phyloP scores from a whole-genome alignment of 2,888 invertebrate species.

The Callyntrura guangdongensis region DNA sequence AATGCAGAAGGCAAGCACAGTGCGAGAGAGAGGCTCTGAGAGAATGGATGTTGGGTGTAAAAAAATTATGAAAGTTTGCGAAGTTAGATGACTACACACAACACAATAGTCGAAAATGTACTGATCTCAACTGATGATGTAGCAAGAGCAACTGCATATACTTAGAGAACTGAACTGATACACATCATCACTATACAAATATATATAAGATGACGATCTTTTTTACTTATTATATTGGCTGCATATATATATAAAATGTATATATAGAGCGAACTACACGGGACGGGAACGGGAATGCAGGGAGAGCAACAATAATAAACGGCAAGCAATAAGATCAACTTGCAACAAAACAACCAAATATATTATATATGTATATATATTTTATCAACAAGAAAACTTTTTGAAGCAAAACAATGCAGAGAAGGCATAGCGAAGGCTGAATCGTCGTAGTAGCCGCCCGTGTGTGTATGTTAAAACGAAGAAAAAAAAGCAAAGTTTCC shows the following conservation, averaged over 20 bases:
- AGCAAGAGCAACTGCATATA: background rate
- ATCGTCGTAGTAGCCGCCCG: background rate
- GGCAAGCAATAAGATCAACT: slow-evolving; percentile 20
- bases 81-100: background rate
- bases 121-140: background rate
- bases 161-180: too few relatives aligned
- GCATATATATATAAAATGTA: too few relatives aligned
- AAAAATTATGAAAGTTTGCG: too few relatives aligned
- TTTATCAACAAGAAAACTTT: background rate
- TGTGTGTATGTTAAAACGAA: slow-evolving; percentile 10
- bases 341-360: slow-evolving; percentile 28
- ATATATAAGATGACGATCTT: background rate
- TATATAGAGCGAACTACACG: background rate
- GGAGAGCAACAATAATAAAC: background rate
- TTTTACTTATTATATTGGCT: background rate
- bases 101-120: too few relatives aligned
- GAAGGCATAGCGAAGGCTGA: background rate
- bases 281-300: too few relatives aligned
- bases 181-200: too few relatives aligned
- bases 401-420: slow-evolving; percentile 38
- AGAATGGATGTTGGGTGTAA: background rate
- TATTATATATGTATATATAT: background rate
- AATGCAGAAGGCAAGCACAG: background rate
- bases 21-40: background rate
- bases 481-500: slow-evolving; percentile 26